Evolutionary conservation across 2,888 invertebrate genomes (phyloP).

Genomic region (Drosophila nigricruria): DNA sequence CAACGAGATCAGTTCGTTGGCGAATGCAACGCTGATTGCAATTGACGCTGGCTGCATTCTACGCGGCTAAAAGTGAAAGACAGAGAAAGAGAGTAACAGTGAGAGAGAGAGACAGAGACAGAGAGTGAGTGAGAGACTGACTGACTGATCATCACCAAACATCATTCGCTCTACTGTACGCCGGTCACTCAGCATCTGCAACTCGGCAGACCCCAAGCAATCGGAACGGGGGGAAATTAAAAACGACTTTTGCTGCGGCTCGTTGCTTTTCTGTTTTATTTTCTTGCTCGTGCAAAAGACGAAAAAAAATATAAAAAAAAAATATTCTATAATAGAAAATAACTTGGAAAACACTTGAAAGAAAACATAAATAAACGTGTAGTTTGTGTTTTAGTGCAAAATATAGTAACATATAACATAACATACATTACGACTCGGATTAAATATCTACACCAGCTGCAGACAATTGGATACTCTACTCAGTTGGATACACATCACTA

Average conservation of each 20-base stretch:
- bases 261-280: conserved; percentile 29
- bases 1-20: conserved; percentile 72
- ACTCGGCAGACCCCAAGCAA: conserved; percentile 47
- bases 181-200: conserved; percentile 48
- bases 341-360: conserved; percentile 35
- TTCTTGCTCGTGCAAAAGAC: conserved; percentile 28
- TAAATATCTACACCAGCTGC: conserved; percentile 67
- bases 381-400: conserved; percentile 60
- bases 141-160: conserved; percentile 44
- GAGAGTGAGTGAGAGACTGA: conserved; percentile 13
- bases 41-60: conserved; percentile 70
- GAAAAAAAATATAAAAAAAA: conserved; percentile 4
- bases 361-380: conserved; percentile 40
- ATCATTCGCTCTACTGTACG: conserved; percentile 60
- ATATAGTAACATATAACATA: conserved; percentile 21
- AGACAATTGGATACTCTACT: conserved; percentile 72
- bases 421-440: conserved; percentile 52
- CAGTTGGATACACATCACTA: conserved; percentile 54
- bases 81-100: conserved; percentile 1
- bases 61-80: conserved; percentile 64
- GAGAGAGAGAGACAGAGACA: conserved; percentile 3
- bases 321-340: conserved; percentile 45
- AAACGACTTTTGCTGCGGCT: conserved; percentile 39
- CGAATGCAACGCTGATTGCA: conserved; percentile 79
- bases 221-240: conserved; percentile 62